Evolutionary conservation across 2,113 vertebrate species (phyloP).

Genomic region (Ceuthmochares aereus): DNA sequence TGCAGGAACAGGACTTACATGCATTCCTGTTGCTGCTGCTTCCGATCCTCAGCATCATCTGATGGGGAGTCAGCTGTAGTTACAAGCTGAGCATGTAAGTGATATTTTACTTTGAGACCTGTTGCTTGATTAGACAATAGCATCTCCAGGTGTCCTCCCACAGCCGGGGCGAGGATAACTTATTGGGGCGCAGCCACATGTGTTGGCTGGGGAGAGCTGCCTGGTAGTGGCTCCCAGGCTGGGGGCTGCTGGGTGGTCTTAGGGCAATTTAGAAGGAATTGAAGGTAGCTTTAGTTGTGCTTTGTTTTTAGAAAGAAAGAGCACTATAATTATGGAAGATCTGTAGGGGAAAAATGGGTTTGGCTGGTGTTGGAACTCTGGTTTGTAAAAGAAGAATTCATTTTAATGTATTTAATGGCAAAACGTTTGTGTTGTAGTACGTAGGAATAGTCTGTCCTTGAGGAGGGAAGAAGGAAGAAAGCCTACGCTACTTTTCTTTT

Average conservation of each 20-base stretch:
- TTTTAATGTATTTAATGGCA: too few species aligned
- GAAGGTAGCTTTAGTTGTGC: not conserved
- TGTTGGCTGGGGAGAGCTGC: not conserved
- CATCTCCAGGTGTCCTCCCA: rapidly evolving
- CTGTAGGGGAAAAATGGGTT: not conserved
- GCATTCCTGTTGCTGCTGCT: not conserved
- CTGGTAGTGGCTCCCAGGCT: not conserved
- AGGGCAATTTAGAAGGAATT: not conserved
- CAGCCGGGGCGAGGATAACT: rapidly evolving
- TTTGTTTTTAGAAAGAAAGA: not conserved
- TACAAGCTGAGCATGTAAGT: not conserved
- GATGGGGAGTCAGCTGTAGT: not conserved
- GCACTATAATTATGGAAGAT: not conserved
- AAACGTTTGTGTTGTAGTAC: not conserved
- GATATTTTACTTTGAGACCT: not conserved
- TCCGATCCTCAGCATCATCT: not conserved
- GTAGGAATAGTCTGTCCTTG: not conserved
- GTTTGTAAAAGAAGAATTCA: not conserved
- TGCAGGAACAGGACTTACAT: not conserved
- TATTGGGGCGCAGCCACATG: rapidly evolving
- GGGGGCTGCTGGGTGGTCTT: conserved; percentile 27
- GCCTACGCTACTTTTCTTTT: not conserved
- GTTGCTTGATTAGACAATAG: not conserved
- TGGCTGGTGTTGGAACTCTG: not conserved
- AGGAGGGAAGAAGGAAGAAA: not conserved